phyloP scores from a whole-genome alignment of 2,888 invertebrate species.

The Brachypalpus laphriformis region DNA sequence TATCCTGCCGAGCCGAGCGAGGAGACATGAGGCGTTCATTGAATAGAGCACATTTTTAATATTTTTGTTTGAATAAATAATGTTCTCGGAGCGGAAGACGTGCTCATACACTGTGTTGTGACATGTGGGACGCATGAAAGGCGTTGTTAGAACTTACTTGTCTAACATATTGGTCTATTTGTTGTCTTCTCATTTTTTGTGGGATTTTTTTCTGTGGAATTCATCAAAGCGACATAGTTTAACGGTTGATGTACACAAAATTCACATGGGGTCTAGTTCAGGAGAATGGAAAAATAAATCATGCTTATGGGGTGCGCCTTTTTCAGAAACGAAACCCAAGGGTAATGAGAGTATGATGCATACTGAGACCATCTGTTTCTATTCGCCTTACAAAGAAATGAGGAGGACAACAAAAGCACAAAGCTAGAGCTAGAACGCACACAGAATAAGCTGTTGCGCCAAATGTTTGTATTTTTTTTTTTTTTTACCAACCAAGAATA shows the following conservation, averaged over 20 bases:
- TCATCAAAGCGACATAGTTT: background rate
- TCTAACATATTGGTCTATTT: slow-evolving; percentile 3
- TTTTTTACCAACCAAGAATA: too few relatives aligned
- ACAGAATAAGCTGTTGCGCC: too few relatives aligned
- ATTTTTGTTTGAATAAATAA: slow-evolving; percentile 13
- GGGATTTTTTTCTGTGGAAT: background rate
- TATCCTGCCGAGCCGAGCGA: background rate
- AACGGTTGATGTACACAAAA: background rate
- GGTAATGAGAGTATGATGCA: too few relatives aligned
- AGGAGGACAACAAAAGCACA: too few relatives aligned
- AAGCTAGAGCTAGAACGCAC: too few relatives aligned
- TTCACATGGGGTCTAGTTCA: background rate
- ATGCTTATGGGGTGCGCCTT: too few relatives aligned
- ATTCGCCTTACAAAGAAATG: background rate
- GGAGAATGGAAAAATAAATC: too few relatives aligned
- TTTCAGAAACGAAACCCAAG: too few relatives aligned
- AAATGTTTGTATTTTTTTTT: too few relatives aligned
- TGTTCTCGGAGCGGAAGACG: slow-evolving; percentile 1
- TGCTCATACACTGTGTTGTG: background rate
- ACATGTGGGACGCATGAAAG: slow-evolving; percentile 1
- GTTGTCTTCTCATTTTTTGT: background rate
- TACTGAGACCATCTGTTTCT: background rate
- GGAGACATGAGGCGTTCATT: background rate
- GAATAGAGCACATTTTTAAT: slow-evolving; percentile 22
- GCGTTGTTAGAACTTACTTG: background rate